A percentile compares a stretch with the other conserved stretches of the same genome.
Conservation (phyloP, 2,113 vertebrate genomes). For the Suricata suricatta region DNA sequence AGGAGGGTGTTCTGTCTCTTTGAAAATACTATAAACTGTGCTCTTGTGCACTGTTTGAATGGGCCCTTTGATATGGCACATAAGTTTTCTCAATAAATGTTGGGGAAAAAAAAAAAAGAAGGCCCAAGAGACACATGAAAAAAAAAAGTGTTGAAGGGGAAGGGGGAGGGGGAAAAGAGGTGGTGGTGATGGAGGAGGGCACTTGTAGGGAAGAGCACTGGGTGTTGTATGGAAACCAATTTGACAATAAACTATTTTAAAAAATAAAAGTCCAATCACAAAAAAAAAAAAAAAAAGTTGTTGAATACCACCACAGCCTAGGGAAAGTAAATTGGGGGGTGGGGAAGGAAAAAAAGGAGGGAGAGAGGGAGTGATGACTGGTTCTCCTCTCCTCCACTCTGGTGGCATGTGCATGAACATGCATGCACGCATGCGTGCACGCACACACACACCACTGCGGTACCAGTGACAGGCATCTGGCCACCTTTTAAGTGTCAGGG, state of each 20-base stretch:
- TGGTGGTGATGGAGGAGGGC: too few species aligned
- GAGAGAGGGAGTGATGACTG: background rate
- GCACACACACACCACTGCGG: background rate
- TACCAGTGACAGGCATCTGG: slow-evolving; percentile 38
- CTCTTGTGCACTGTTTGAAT: background rate
- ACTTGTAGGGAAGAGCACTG: too few species aligned
- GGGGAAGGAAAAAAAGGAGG: too few species aligned
- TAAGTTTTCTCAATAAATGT: background rate
- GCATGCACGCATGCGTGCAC: background rate
- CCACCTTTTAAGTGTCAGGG: background rate
- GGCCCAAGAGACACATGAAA: background rate
- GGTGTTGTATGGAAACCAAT: too few species aligned
- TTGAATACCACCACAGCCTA: background rate
- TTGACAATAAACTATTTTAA: too few species aligned
- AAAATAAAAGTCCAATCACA: too few species aligned
- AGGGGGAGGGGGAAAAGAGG: too few species aligned
- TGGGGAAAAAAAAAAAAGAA: background rate
- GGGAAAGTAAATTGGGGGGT: background rate
- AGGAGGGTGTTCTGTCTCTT: background rate
- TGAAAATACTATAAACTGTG: slow-evolving; percentile 1
- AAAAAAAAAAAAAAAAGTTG: background rate
- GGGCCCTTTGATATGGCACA: background rate
- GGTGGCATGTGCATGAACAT: background rate
- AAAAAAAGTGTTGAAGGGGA: background rate
- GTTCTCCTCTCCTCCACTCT: background rate